Evolutionary conservation across 2,888 invertebrate genomes (phyloP), one percentile per base, ranked within the genome.

Genomic region (Psococerastis gibbosa): DNA sequence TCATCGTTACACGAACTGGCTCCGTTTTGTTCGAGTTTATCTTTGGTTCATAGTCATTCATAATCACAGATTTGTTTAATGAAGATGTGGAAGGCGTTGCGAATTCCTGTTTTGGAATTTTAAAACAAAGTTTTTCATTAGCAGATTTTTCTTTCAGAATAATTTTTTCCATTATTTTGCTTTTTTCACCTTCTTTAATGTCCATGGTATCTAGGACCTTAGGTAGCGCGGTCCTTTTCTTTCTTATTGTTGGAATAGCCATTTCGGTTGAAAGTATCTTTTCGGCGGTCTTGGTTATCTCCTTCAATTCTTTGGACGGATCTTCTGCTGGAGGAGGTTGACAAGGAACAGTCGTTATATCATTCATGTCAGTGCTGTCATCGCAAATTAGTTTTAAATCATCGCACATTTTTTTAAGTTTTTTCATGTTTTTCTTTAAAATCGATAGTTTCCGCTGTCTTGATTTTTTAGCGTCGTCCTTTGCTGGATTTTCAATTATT

Each of bases 91-190:
- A 6, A 27, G 27, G 6, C 8, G 8, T 27, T 27, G 27, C 27
- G 18, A 18, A 38, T 13, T 15, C 16, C 20, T 38, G 17, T 38
- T 38, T 38, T 5, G 38, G 38, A 11, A 18, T 38, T 38, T 38
- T 38, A 38, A 38, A 38, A n/a, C 22, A 13, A 6, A 38, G 22
- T n/a, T 38, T 38, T 20, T 38, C 38, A 18, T 38, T 20, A 3
- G 20, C 22, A 17, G 22, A 17, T 20, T 38, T 38, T 5, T 15
- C 38, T 9, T 17, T 38, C 4, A 13, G 8, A 5, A 38, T 22
- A 18, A 38, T 18, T 11, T 17, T 5, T 38, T 38, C 20, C 6
- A 38, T 9, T 6, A 38, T 38, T 38, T n/a, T n/a, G n/a, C 27
- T 27, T 27, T 27, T 27, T 27, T 6, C 27, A 6, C 11, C 27